Evolutionary conservation across 2,888 invertebrate species (phyloP), one percentile per base, ranked within the genome.

Genomic region (Heteropelma amictum): DNA sequence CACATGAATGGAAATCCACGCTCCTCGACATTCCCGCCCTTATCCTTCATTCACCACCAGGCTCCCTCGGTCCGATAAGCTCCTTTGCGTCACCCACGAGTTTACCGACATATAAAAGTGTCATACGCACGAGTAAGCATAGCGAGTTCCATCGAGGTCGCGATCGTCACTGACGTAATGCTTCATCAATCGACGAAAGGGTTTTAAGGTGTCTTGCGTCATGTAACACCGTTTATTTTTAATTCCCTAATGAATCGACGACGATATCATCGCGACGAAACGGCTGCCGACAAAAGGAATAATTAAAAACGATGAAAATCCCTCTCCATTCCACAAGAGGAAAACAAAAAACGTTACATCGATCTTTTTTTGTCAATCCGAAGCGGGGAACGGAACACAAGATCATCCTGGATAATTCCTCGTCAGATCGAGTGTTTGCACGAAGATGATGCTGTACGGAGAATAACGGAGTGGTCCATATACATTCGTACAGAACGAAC

Each of bases 11-110:
- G 23, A 23, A 72, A 75, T 67, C 64, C 21, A 68, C 81, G 80
- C 83, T 80, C 79, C 83, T 80, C 79, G 81, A 74, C 77, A 63
- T 35, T 38, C 45, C 53, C 19, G 30, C 35, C 61, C 19, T 33
- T 28, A 26, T 47, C 60, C 47, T 63, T 47, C 40, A 42, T 30
- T 35, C 70, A 54, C 42, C 64, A 53, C 69, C 64, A 60, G 53
- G 65, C 45, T 54, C 45, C 42, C 58, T 53, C 38, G 35, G 23
- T 47, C 14, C 35, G 42, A 45, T 40, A 28, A 49, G 64, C 53
- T 35, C 58, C 54, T 73, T 56, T 14, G 45, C 69, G 35, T 64
- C 58, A 60, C 58, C 40, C 53, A 28, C 30, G 28, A 17, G 33
- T 35, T 56, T 7, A 23, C 21, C 23, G 5, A 21, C n/a, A 19